Evolutionary conservation across 2,888 invertebrate genomes (phyloP).

Genomic region (Nebria salina): DNA sequence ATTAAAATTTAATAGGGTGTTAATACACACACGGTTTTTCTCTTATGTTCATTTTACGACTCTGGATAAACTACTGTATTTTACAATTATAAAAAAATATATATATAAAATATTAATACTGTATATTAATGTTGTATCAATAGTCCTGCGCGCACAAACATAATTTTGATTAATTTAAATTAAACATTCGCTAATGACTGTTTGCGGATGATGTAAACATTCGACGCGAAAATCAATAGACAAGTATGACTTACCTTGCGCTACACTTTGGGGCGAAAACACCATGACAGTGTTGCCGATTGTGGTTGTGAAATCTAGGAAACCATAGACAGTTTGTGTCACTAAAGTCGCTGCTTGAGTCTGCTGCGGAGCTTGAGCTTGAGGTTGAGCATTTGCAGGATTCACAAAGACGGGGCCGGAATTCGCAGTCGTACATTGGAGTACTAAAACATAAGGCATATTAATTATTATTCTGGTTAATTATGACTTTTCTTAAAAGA

Average conservation of each 20-base stretch:
- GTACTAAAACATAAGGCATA: constrained; percentile 50
- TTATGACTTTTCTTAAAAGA: no score
- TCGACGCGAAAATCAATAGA: neutral
- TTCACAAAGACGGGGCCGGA: constrained; percentile 59
- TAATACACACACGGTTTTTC: neutral
- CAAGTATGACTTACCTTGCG: constrained; percentile 67
- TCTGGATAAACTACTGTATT: neutral
- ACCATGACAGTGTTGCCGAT: constrained; percentile 95
- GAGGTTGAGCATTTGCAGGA: constrained; percentile 50
- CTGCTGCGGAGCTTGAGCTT: constrained; percentile 47
- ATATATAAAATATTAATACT: no score
- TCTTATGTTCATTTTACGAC: neutral
- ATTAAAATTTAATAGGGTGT: neutral
- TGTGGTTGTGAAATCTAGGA: constrained; percentile 92
- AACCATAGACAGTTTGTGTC: constrained; percentile 93
- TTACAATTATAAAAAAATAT: no score
- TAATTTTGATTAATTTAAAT: neutral
- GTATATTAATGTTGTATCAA: no score
- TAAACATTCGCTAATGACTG: neutral
- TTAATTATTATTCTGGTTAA: neutral
- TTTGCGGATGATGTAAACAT: neutral
- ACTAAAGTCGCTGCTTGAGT: constrained; percentile 61
- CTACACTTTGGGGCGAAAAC: constrained; percentile 88
- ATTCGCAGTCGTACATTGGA: constrained; percentile 49
- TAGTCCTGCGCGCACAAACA: neutral